Conservation (phyloP, 2,888 invertebrate species). For the Tinea semifulvella region DNA sequence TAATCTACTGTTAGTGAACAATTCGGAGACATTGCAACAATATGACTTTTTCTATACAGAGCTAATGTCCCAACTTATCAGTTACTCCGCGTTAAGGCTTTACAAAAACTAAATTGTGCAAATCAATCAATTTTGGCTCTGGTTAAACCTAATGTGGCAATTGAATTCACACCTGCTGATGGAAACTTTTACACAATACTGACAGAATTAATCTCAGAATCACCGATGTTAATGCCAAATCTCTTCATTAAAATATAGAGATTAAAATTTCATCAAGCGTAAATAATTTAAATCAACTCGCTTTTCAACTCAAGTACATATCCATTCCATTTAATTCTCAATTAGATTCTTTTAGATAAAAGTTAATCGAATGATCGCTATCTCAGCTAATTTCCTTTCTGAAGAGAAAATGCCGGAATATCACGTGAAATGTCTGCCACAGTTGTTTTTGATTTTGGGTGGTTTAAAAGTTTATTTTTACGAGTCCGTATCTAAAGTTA, state of each 20-base stretch:
- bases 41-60: neutral
- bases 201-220: too few relatives aligned
- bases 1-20: slow-evolving; percentile 1
- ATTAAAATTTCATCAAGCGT: too few relatives aligned
- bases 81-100: neutral
- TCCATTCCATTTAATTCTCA: slow-evolving; percentile 8
- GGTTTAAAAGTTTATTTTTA: too few relatives aligned
- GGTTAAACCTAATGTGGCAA: neutral
- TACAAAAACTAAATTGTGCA: neutral
- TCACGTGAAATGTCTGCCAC: too few relatives aligned
- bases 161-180: too few relatives aligned
- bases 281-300: too few relatives aligned
- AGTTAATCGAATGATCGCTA: neutral
- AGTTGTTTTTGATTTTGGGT: too few relatives aligned
- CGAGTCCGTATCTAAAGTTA: too few relatives aligned
- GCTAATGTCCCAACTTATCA: neutral
- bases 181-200: too few relatives aligned
- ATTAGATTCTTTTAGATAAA: neutral
- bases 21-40: neutral
- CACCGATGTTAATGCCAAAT: too few relatives aligned
- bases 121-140: neutral
- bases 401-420: neutral
- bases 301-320: too few relatives aligned
- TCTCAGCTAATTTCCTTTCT: neutral
- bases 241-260: too few relatives aligned